These are phyloP conservation scores for Ctenopoma kingsleyae DNA, from an alignment of 2,797 vertebrate species.

Conservation along the genomic window DNA sequence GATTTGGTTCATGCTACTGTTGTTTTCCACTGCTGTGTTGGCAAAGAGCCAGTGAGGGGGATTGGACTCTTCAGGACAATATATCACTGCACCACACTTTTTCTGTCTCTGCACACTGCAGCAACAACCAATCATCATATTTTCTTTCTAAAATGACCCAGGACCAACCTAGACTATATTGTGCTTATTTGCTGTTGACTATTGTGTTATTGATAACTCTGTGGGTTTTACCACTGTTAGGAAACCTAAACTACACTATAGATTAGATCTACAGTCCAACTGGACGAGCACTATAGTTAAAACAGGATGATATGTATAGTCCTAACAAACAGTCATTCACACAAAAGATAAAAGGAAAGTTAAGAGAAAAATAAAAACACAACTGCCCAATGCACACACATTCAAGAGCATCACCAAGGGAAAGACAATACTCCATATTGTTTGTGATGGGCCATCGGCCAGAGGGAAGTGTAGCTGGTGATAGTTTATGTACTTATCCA, in stretches of 20 bases:
- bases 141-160: constrained; percentile 5
- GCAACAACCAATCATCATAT: constrained; percentile 5
- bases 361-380: constrained; percentile 36
- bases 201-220: background rate
- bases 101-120: constrained; percentile 4
- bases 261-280: background rate
- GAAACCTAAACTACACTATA: background rate
- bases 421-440: constrained; percentile 75
- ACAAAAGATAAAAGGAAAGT: constrained; percentile 45
- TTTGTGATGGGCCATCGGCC: constrained; percentile 45
- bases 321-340: constrained; percentile 55
- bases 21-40: constrained; percentile 49
- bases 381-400: constrained; percentile 60
- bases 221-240: background rate
- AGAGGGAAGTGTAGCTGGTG: constrained; percentile 18
- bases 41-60: constrained; percentile 34
- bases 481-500: constrained; percentile 25
- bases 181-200: background rate
- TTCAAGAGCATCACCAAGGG: constrained; percentile 68
- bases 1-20: constrained; percentile 45
- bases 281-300: constrained; percentile 2
- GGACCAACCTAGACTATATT: background rate
- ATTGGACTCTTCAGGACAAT: constrained; percentile 27
- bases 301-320: constrained; percentile 7
- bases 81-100: constrained; percentile 39